Evolutionary conservation across 1,140 invertebrate species (phyloP).

Genomic region (Drosophila sucinea): DNA sequence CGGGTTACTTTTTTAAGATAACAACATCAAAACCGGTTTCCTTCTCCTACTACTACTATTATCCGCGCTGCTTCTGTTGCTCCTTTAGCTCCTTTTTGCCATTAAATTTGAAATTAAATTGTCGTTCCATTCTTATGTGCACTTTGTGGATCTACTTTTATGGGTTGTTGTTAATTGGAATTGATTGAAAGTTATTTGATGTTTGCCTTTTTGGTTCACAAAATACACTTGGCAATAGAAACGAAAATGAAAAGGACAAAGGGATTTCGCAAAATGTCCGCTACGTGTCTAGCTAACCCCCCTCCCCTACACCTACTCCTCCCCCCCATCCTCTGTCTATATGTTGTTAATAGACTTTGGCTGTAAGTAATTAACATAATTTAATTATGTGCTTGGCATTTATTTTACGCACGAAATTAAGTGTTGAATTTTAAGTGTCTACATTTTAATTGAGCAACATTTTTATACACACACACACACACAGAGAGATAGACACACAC

Average conservation of each 20-base stretch:
- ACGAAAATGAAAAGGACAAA: conserved; percentile 39
- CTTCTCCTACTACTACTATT: not conserved
- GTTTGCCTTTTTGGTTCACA: conserved; percentile 62
- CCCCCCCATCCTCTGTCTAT: conserved; percentile 31
- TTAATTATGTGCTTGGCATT: conserved; percentile 81
- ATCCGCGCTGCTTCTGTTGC: conserved; percentile 8
- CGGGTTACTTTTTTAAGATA: conserved; percentile 65
- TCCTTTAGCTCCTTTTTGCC: conserved; percentile 39
- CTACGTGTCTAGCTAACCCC: not conserved
- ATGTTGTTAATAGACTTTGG: conserved; percentile 72
- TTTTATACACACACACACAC: conserved; percentile 50
- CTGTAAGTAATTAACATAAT: conserved; percentile 78
- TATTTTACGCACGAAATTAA: conserved; percentile 81
- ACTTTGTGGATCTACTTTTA: conserved; percentile 72
- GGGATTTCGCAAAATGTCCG: conserved; percentile 19
- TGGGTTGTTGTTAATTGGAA: conserved; percentile 76
- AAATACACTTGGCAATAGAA: conserved; percentile 11
- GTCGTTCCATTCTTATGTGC: conserved; percentile 69
- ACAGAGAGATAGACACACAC: conserved; percentile 1
- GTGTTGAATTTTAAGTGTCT: conserved; percentile 81
- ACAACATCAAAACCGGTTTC: conserved; percentile 66
- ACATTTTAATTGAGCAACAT: conserved; percentile 80
- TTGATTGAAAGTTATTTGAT: conserved; percentile 81
- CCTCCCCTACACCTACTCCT: not conserved
- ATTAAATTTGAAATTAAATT: conserved; percentile 82